Evolutionary conservation across 1,140 invertebrate genomes (phyloP).

Genomic region (Temnothorax nylanderi): DNA sequence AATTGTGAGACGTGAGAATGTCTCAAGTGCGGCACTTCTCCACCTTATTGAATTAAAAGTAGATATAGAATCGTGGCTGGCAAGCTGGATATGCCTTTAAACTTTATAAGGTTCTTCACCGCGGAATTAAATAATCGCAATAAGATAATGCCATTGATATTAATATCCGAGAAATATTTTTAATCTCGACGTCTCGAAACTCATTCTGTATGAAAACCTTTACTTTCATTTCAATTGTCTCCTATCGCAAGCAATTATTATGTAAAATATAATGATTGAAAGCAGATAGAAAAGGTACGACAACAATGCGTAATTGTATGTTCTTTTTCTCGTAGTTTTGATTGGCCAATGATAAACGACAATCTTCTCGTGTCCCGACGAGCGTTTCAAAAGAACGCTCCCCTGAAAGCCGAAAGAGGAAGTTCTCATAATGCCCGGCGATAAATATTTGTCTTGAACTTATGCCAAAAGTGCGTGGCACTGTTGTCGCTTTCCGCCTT

Average conservation of each 20-base stretch:
- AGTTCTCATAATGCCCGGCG: slow-evolving; percentile 73
- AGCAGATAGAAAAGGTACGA: background rate
- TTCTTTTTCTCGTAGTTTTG: background rate
- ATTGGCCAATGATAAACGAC: slow-evolving; percentile 56
- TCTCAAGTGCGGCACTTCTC: slow-evolving; percentile 25
- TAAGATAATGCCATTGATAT: background rate
- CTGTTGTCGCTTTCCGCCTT: slow-evolving; percentile 36
- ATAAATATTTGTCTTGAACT: slow-evolving; percentile 79
- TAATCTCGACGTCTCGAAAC: background rate
- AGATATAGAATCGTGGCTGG: slow-evolving; percentile 21
- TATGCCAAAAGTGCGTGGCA: slow-evolving; percentile 71
- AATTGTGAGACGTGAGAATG: slow-evolving; percentile 48
- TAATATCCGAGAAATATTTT: background rate
- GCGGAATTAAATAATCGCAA: slow-evolving; percentile 28
- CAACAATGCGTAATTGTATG: background rate
- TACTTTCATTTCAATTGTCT: background rate
- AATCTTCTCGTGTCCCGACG: slow-evolving; percentile 4
- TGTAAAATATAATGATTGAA: background rate
- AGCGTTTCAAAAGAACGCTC: slow-evolving; percentile 16
- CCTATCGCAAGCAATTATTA: background rate
- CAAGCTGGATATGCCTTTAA: background rate
- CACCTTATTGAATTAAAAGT: slow-evolving; percentile 55
- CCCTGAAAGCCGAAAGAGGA: slow-evolving; percentile 61
- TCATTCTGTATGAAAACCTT: background rate
- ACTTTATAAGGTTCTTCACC: slow-evolving; percentile 7